These are phyloP conservation scores for Tamias sibiricus DNA, from an alignment of 2,113 vertebrate genomes.

Conservation along the genomic window DNA sequence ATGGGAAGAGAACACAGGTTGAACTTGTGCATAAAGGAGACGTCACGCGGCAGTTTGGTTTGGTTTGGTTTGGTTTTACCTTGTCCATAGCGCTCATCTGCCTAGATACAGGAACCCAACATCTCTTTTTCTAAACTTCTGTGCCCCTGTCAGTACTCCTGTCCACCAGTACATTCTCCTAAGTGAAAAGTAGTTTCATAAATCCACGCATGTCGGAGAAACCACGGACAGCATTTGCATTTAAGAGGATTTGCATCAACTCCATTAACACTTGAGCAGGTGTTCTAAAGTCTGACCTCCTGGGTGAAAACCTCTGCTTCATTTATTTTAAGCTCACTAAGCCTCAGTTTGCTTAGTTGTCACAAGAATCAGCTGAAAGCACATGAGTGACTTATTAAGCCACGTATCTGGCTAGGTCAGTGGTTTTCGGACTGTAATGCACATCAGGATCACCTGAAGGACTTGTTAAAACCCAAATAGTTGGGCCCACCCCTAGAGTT, in stretches of 20 bases:
- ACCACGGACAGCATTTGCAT: neutral
- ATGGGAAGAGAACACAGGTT: neutral
- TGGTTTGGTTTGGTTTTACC: neutral
- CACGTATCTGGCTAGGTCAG: neutral
- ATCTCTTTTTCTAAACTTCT: neutral
- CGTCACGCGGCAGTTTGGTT: accelerated
- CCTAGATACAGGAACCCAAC: neutral
- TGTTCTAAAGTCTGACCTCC: neutral
- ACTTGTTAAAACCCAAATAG: neutral
- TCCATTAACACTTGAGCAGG: neutral
- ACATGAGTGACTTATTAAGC: neutral
- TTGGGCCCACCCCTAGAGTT: neutral
- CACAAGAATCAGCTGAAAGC: neutral
- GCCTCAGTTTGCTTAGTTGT: neutral
- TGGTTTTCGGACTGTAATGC: neutral
- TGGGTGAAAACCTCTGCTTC: neutral
- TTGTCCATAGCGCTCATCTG: neutral
- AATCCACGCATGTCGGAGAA: neutral
- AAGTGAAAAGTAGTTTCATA: neutral
- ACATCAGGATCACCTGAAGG: neutral
- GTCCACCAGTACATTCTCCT: neutral
- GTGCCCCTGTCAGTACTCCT: neutral
- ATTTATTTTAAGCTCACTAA: neutral
- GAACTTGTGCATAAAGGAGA: neutral
- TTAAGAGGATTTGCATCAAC: neutral